Evolutionary conservation across 2,888 invertebrate species (phyloP), one percentile per base, ranked within the genome.

Genomic region (Ligdia adustata): DNA sequence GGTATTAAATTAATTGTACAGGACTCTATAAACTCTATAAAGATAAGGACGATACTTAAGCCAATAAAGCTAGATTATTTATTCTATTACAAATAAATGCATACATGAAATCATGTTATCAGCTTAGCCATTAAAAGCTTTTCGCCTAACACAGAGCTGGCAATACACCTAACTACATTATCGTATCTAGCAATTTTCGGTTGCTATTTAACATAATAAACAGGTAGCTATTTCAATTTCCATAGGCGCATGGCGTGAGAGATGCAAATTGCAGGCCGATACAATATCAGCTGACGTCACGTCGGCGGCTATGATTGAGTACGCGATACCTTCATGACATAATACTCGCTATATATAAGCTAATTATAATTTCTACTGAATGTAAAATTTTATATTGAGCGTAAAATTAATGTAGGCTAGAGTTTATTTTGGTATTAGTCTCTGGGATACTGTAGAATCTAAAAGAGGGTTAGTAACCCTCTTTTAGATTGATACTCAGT

Each of bases 311-410:
- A 79, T 82, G 80, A 85, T 82, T 75, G 75, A 82, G 75, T 75
- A 68, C 61, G 61, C 68, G 73, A 78, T 80, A 75, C 75, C n/a
- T n/a, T n/a, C n/a, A n/a, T n/a, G n/a, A n/a, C 73, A 69, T 66
- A 66, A 65, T 64, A 66, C 74, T 62, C 51, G 55, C 55, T 70
- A 81, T 85, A 80, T 80, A 83, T 84, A 79, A 78, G 73, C 73
- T 74, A 74, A 79, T 54, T n/a, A n/a, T n/a, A n/a, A n/a, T n/a
- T n/a, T n/a, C n/a, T n/a, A n/a, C n/a, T n/a, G n/a, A 18, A 1
- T 1, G 18, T 18, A 18, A 18, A 18, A n/a, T n/a, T n/a, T n/a
- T n/a, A n/a, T n/a, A n/a, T n/a, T n/a, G n/a, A n/a, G n/a, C n/a
- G n/a, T n/a, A n/a, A n/a, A n/a, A n/a, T n/a, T n/a, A n/a, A n/a